These are phyloP conservation scores for Limnothrissa miodon DNA, from an alignment of 2,113 vertebrate genomes.

Conservation along the genomic window DNA sequence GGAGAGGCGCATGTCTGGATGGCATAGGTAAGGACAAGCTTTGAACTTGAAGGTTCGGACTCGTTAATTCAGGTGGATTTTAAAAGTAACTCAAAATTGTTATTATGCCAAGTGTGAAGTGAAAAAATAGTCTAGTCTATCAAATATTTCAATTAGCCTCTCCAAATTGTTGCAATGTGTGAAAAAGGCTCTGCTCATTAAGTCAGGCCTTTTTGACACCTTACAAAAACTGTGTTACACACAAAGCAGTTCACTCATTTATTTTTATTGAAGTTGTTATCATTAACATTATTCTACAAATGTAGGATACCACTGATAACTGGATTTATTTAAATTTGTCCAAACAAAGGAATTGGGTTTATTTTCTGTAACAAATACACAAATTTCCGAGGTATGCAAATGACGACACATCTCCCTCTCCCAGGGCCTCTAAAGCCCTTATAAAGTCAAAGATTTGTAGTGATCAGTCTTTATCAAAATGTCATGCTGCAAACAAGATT, in stretches of 20 bases:
- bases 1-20: neutral
- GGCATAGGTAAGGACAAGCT: neutral
- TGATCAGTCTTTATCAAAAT: constrained; percentile 13
- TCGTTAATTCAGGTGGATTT: neutral
- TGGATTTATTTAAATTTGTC: constrained; percentile 13
- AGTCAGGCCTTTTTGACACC: neutral
- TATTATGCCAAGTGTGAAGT: too few species aligned
- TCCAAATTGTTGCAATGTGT: neutral
- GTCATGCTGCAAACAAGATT: constrained; percentile 8
- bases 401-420: constrained; percentile 19
- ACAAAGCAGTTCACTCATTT: neutral
- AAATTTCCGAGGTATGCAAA: constrained; percentile 65
- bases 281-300: constrained; percentile 69
- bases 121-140: neutral
- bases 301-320: constrained; percentile 61
- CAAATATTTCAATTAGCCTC: neutral
- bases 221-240: neutral
- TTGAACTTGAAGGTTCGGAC: neutral
- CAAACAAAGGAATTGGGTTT: constrained; percentile 38
- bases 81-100: neutral
- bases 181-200: neutral
- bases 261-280: constrained; percentile 41
- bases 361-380: constrained; percentile 45
- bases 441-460: constrained; percentile 2
- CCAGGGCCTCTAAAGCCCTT: constrained; percentile 7